Conservation (phyloP, 2,888 invertebrate species). For the Trichacis sp. region DNA sequence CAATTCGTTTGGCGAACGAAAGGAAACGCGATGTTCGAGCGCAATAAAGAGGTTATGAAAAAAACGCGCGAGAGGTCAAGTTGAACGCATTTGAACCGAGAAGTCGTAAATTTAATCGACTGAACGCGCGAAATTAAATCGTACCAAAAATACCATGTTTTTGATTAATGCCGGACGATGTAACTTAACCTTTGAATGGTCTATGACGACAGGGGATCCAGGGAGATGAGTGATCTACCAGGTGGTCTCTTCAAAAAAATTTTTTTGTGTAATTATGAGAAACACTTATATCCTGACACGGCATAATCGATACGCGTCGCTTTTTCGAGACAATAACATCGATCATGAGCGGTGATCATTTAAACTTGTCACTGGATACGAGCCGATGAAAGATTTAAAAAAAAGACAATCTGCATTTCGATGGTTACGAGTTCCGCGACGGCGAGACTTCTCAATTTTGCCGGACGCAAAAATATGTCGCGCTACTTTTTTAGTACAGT, state of each 20-base stretch:
- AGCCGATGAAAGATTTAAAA: constrained; percentile 5
- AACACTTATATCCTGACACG: constrained; percentile 2
- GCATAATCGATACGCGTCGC: constrained; percentile 4
- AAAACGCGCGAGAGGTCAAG: no score
- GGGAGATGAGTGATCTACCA: constrained; percentile 1
- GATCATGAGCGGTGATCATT: constrained; percentile 1
- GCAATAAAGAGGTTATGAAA: no score
- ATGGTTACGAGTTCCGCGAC: background rate
- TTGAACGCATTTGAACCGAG: no score
- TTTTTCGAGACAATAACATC: constrained; percentile 7
- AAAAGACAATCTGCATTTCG: constrained; percentile 1
- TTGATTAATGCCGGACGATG: background rate
- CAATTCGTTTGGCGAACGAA: no score
- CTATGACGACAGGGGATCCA: background rate
- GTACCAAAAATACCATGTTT: background rate
- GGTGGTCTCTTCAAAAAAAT: constrained; percentile 2
- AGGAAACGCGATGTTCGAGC: no score
- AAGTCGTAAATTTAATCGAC: no score
- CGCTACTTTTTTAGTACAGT: no score
- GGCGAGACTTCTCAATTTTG: background rate
- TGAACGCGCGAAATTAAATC: background rate
- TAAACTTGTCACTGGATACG: constrained; percentile 1
- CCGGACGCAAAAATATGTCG: no score
- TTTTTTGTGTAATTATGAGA: constrained; percentile 6
- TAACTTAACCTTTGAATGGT: constrained; percentile 1